A percentile compares a stretch with the other conserved stretches of the same genome.
phyloP scores from a whole-genome alignment of 2,888 invertebrate species.

The Pterostichus niger region DNA sequence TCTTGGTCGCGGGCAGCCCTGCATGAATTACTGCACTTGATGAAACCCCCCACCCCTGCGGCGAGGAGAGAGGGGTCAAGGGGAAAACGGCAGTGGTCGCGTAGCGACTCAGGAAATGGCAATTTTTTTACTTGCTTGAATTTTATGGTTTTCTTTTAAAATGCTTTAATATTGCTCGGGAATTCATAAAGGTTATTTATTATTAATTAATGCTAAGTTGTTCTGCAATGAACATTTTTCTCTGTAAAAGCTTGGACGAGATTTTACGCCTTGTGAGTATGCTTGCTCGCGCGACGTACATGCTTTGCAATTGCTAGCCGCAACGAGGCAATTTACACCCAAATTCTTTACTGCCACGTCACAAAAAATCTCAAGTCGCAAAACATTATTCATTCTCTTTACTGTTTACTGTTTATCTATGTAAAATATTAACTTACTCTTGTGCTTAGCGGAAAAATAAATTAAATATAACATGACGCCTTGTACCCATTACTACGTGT shows the following conservation, averaged over 20 bases:
- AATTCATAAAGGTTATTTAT: conserved; percentile 67
- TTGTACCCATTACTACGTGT: no score
- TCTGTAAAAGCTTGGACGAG: conserved; percentile 30
- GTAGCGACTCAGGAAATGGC: conserved; percentile 63
- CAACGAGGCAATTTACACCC: conserved; percentile 20
- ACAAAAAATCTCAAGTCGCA: neutral
- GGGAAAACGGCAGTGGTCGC: conserved; percentile 44
- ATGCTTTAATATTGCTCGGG: conserved; percentile 65
- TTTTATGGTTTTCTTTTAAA: conserved; percentile 66
- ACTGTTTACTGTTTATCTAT: neutral
- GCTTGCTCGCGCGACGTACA: conserved; percentile 36
- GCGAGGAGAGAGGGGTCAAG: conserved; percentile 1
- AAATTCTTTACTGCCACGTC: neutral
- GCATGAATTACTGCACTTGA: conserved; percentile 67
- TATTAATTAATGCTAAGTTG: conserved; percentile 67
- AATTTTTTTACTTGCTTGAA: conserved; percentile 66
- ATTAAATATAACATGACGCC: no score
- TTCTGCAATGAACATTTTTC: conserved; percentile 39
- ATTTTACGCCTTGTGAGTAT: conserved; percentile 57
- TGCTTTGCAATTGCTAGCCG: conserved; percentile 1
- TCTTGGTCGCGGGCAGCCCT: conserved; percentile 62
- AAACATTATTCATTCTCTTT: neutral
- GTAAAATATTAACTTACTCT: neutral
- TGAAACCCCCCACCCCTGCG: conserved; percentile 47
- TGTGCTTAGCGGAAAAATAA: no score